Evolutionary conservation across 2,888 invertebrate species (phyloP).

Genomic region (Folsomia manolachei): DNA sequence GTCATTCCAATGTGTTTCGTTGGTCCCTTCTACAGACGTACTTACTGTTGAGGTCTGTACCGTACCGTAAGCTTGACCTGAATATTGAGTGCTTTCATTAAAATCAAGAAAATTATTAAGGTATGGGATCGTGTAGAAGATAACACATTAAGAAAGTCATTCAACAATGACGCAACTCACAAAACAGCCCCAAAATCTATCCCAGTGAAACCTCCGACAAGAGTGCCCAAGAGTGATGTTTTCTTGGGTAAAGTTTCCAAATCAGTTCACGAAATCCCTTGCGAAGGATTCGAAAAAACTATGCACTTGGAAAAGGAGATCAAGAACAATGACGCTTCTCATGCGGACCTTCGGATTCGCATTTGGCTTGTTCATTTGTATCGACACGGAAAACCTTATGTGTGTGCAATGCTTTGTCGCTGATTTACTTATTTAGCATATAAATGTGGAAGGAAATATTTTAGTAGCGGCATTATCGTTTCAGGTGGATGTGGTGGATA

Average conservation of each 20-base stretch:
- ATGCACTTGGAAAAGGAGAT: slow-evolving; percentile 25
- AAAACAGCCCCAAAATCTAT: neutral
- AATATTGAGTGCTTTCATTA: too few species aligned
- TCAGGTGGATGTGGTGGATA: slow-evolving; percentile 38
- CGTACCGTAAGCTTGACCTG: too few species aligned
- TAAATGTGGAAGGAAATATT: neutral
- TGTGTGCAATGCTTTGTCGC: slow-evolving; percentile 27
- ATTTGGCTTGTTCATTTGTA: slow-evolving; percentile 47
- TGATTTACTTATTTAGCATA: neutral
- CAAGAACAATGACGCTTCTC: slow-evolving; percentile 28
- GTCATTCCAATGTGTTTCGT: slow-evolving; percentile 42
- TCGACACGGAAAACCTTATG: slow-evolving; percentile 46
- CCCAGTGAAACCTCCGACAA: neutral
- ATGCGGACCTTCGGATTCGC: slow-evolving; percentile 38
- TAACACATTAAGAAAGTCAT: slow-evolving; percentile 4
- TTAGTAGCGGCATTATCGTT: neutral
- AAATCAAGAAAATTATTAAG: too few species aligned
- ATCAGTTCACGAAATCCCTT: slow-evolving; percentile 38
- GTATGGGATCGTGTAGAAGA: slow-evolving; percentile 43
- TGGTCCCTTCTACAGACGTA: slow-evolving; percentile 42
- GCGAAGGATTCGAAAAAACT: slow-evolving; percentile 34
- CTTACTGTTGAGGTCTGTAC: slow-evolving; percentile 41
- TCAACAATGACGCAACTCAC: neutral
- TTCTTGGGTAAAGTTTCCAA: slow-evolving; percentile 44
- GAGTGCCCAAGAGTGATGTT: slow-evolving; percentile 28